phyloP scores from a whole-genome alignment of 2,888 invertebrate species.

The Hyppa rectilinea region DNA sequence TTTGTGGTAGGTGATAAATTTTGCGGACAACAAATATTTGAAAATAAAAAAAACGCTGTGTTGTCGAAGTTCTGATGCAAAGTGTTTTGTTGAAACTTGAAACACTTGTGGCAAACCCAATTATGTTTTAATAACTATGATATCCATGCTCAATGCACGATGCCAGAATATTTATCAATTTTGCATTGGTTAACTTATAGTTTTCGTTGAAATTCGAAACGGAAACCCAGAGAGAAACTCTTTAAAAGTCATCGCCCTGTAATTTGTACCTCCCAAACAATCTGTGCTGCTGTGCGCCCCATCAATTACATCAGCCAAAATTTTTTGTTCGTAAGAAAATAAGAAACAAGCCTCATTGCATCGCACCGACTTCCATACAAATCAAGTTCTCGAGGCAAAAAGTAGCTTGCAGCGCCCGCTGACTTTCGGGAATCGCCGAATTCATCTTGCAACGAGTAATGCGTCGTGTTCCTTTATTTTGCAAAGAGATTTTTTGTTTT shows the following conservation, averaged over 20 bases:
- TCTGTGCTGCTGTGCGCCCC: conserved; percentile 1
- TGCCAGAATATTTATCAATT: neutral
- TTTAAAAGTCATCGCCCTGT: neutral
- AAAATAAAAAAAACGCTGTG: neutral
- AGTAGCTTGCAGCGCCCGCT: conserved; percentile 57
- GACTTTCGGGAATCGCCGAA: conserved; percentile 68
- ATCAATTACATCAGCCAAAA: conserved; percentile 20
- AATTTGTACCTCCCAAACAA: neutral
- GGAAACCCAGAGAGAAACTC: neutral
- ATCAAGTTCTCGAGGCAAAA: conserved; percentile 42
- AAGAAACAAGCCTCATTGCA: conserved; percentile 30
- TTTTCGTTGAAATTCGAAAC: neutral
- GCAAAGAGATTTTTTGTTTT: conserved; percentile 34
- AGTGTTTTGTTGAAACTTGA: neutral
- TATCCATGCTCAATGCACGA: neutral
- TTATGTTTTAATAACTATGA: neutral
- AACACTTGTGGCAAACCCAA: neutral
- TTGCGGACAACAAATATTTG: neutral
- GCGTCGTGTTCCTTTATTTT: conserved; percentile 38
- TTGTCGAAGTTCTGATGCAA: neutral
- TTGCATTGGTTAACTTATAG: neutral
- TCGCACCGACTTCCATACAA: conserved; percentile 22
- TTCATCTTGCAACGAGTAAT: conserved; percentile 36
- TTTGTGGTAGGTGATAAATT: conserved; percentile 3
- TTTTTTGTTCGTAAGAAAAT: conserved; percentile 37